Evolutionary conservation across 1,140 invertebrate genomes (phyloP), one percentile per base, ranked within the genome.

Genomic region (Teleogryllus occipitalis): DNA sequence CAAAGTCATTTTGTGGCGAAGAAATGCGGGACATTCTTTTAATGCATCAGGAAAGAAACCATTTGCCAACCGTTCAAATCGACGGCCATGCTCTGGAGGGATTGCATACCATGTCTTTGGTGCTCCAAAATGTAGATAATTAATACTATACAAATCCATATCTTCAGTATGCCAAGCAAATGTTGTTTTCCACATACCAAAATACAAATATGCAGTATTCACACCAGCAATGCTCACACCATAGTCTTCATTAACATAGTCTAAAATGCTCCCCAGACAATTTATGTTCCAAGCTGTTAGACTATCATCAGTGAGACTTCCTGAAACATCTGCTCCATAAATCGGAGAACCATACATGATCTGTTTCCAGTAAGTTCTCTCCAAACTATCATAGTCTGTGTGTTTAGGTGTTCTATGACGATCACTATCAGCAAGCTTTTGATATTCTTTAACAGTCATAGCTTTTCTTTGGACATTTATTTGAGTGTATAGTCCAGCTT

Each of bases 101-200:
- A 99, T 94, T 1, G 94, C 93, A 87, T 99, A 98, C 88, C 98
- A 99, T 0, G 96, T 97, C 87, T 99, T 99, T 0, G 98, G 97
- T 8, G 92, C 92, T 47, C 96, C 96, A 89, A 96, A 97, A 86
- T 99, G 98, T 22, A 99, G 86, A 87, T 98, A 99, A 87, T 99
- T 99, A 78, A 99, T 99, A 0, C 96, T 98, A 86, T 99, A 99
- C 0, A 99, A 87, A 88, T 99, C 98, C 97, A 99, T 99, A 83
- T 99, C 98, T 87, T 99, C 98, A 0, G 97, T 99, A 84, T 99
- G 98, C 98, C 98, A 99, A 0, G 97, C 96, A 88, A 99, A 99
- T 0, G 97, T 98, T 0, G 97, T 98, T 86, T 99, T 99, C 97
- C 97, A 99, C 97, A 99, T 99, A 15, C 98, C 98, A 88, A 99